These are phyloP conservation scores for Girardia tigrina DNA, from an alignment of 2,888 invertebrate genomes.

Conservation along the genomic window DNA sequence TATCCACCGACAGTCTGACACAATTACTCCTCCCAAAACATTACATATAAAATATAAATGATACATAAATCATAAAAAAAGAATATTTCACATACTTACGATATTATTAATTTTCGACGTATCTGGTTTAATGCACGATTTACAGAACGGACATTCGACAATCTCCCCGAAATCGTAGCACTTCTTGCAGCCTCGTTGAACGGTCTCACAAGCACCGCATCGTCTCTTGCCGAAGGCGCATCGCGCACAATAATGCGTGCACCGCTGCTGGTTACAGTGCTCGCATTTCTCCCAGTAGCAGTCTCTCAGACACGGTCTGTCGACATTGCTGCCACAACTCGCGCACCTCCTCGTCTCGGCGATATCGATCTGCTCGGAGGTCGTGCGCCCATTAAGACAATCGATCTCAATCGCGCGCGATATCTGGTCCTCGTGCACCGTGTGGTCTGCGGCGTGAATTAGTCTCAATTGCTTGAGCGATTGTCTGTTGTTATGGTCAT, in stretches of 20 bases:
- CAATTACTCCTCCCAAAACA: too few species aligned
- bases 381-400: background rate
- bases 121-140: background rate
- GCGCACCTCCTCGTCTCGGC: background rate
- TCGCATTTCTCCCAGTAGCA: background rate
- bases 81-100: background rate
- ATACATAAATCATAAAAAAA: background rate
- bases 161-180: background rate
- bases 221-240: background rate
- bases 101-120: background rate
- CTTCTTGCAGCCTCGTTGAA: background rate
- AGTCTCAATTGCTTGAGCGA: too few species aligned
- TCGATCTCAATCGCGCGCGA: background rate
- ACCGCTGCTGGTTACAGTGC: background rate
- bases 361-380: background rate
- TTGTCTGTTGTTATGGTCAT: background rate
- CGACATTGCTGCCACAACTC: background rate
- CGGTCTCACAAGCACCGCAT: background rate
- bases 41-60: too few species aligned
- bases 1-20: too few species aligned
- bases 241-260: background rate
- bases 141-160: background rate
- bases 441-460: background rate
- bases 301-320: background rate
- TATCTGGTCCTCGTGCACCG: background rate